A percentile compares a stretch with the other conserved stretches of the same genome.
Evolutionary conservation across 2,888 invertebrate genomes (phyloP).

Genomic region (Ochropacha duplaris): DNA sequence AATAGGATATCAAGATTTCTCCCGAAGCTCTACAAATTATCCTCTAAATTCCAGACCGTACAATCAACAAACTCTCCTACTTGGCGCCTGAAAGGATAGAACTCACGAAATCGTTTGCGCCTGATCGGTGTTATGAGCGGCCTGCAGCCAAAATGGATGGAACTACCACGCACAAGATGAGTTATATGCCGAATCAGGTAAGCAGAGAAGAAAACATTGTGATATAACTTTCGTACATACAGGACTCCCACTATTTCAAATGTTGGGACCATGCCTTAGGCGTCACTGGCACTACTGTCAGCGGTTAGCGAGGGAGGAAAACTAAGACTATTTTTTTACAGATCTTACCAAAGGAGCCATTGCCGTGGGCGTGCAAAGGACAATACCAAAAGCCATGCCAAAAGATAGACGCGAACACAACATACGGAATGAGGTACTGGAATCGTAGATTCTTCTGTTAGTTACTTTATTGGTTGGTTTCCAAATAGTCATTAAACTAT

Average conservation of each 20-base stretch:
- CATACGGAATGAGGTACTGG: constrained; percentile 66
- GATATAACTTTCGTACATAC: no score
- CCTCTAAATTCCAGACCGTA: constrained; percentile 69
- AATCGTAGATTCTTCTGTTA: no score
- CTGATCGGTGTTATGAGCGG: constrained; percentile 73
- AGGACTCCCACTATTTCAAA: no score
- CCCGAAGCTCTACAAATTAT: no score
- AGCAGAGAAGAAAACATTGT: neutral
- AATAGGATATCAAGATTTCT: no score
- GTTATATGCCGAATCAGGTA: constrained; percentile 77
- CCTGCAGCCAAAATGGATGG: constrained; percentile 80
- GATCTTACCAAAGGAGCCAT: constrained; percentile 60
- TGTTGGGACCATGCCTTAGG: no score
- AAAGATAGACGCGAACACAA: constrained; percentile 61
- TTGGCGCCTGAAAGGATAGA: constrained; percentile 77
- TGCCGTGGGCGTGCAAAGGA: constrained; percentile 73
- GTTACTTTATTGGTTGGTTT: no score
- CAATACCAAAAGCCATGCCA: constrained; percentile 71
- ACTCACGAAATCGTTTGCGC: constrained; percentile 70
- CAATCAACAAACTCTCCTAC: constrained; percentile 85
- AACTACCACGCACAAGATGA: constrained; percentile 80
- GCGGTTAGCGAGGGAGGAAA: no score
- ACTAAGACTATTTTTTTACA: constrained; percentile 26
- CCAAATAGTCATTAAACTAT: neutral
- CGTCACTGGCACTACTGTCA: no score